Conservation (phyloP, 2,113 vertebrate genomes). For the Accipiter virgatus region DNA sequence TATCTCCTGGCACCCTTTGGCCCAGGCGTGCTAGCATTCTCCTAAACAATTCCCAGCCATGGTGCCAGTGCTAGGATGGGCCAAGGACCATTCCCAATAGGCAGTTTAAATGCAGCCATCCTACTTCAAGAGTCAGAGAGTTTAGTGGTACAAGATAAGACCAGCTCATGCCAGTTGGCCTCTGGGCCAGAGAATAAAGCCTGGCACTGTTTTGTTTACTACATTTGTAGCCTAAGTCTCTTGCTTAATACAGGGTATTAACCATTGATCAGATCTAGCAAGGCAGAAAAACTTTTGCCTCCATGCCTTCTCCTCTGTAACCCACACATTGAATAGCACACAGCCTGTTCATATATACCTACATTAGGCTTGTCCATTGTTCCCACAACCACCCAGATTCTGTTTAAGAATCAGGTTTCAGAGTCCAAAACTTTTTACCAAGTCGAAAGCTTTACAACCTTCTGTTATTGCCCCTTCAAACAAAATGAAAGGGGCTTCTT, state of each 20-base stretch:
- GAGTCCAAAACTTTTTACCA: neutral
- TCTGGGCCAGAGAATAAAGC: neutral
- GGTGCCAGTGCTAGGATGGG: neutral
- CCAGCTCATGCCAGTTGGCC: neutral
- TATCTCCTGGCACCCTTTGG: neutral
- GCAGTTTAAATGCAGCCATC: neutral
- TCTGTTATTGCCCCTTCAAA: neutral
- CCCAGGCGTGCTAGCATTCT: neutral
- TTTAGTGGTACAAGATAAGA: neutral
- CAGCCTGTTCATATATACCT: neutral
- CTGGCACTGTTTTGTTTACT: neutral
- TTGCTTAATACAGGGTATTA: neutral
- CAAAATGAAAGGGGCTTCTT: neutral
- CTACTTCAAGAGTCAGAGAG: neutral
- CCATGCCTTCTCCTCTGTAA: neutral
- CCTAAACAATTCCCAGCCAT: neutral
- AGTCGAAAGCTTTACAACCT: neutral
- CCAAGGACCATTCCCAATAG: neutral
- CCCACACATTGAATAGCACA: neutral
- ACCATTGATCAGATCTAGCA: neutral
- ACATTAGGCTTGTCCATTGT: neutral
- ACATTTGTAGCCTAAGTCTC: neutral
- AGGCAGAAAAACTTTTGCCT: neutral
- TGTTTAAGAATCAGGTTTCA: neutral
- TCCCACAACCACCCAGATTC: neutral